Evolutionary conservation across 2,113 vertebrate genomes (phyloP).

Genomic region (Desmodus rotundus): DNA sequence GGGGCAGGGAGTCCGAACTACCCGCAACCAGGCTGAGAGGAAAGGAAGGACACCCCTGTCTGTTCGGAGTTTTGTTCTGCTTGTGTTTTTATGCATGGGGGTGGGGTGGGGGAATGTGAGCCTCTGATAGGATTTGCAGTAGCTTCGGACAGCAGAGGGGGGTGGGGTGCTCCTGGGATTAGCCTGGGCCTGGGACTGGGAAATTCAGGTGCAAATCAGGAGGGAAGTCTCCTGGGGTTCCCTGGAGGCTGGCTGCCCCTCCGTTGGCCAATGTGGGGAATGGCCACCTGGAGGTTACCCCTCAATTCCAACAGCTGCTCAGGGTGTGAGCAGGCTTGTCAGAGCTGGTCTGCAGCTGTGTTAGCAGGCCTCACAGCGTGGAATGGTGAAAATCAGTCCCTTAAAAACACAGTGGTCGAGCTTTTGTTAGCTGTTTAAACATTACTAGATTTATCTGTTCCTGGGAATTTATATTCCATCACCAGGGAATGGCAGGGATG

Average conservation of each 20-base stretch:
- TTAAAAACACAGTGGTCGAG: background rate
- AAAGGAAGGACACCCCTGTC: no score
- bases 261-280: background rate
- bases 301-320: background rate
- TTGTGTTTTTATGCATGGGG: background rate
- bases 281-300: background rate
- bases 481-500: background rate
- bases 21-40: background rate
- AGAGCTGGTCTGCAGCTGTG: background rate
- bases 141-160: background rate
- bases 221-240: background rate
- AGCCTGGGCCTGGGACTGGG: background rate
- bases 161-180: background rate
- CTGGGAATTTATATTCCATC: background rate
- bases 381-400: constrained; percentile 37
- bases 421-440: background rate
- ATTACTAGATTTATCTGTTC: background rate
- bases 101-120: no score
- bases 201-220: background rate
- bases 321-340: background rate
- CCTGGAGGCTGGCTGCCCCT: background rate
- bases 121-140: background rate
- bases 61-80: background rate
- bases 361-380: constrained; percentile 18
- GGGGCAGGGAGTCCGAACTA: background rate